Conservation (phyloP, 2,888 invertebrate genomes). For the Habroteleia sp. region DNA sequence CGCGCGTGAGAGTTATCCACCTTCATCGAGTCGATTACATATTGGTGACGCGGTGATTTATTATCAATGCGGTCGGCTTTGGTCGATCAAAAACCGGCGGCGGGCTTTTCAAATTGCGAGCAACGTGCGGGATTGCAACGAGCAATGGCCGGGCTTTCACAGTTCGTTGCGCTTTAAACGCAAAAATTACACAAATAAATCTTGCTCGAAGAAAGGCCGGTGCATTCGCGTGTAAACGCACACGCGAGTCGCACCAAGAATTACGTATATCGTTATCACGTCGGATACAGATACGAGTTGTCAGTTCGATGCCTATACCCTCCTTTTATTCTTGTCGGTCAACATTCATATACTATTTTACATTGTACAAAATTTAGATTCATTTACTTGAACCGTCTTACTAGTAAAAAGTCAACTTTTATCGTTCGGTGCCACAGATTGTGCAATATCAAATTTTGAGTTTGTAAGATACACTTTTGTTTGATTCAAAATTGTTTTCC, state of each 20-base stretch:
- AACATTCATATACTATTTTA: constrained; percentile 31
- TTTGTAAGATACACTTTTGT: constrained; percentile 31
- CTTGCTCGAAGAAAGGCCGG: constrained; percentile 78
- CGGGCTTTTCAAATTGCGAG: constrained; percentile 68
- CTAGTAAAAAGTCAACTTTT: constrained; percentile 22
- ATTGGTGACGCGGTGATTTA: constrained; percentile 60
- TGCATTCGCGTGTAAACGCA: constrained; percentile 72
- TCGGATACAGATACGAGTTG: constrained; percentile 34
- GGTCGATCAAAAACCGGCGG: constrained; percentile 66
- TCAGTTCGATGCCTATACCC: constrained; percentile 25
- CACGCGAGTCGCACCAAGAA: constrained; percentile 74
- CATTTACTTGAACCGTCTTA: constrained; percentile 17
- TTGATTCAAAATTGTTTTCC: constrained; percentile 25
- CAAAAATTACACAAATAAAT: constrained; percentile 78
- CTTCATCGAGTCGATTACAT: constrained; percentile 60
- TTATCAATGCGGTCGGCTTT: constrained; percentile 55
- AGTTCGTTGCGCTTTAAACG: constrained; percentile 73
- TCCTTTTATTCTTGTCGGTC: constrained; percentile 1
- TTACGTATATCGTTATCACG: constrained; percentile 79
- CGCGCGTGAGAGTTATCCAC: constrained; percentile 65
- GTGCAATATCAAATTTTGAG: constrained; percentile 19
- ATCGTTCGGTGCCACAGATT: constrained; percentile 20
- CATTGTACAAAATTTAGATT: constrained; percentile 50
- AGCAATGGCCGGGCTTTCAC: constrained; percentile 72
- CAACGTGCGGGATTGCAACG: constrained; percentile 69